phyloP scores from a whole-genome alignment of 2,888 invertebrate genomes.

The Himalopsyche tibetana region DNA sequence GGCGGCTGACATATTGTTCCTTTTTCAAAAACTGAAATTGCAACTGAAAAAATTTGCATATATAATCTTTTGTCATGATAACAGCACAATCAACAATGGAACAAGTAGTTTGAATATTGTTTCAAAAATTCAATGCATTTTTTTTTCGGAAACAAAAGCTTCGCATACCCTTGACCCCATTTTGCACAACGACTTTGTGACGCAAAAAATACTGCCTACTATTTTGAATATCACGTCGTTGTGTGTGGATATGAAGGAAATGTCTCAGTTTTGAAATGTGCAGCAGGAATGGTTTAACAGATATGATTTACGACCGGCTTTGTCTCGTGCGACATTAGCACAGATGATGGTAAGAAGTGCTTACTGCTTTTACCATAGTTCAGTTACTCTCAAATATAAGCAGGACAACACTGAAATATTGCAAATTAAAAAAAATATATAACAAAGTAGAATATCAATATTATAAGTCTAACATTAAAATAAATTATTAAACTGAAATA shows the following conservation, averaged over 20 bases:
- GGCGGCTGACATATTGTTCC: too few species aligned
- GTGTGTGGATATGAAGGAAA: conserved; percentile 23
- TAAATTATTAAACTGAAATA: too few species aligned
- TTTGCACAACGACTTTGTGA: conserved; percentile 4
- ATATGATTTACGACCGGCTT: conserved; percentile 22
- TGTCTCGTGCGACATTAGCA: conserved; percentile 42
- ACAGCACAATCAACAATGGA: not conserved
- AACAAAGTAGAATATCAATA: too few species aligned
- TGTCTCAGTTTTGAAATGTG: conserved; percentile 36
- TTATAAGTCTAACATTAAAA: too few species aligned
- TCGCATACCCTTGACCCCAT: conserved; percentile 15
- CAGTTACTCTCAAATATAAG: not conserved
- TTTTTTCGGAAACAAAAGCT: conserved; percentile 3
- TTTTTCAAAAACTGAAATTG: too few species aligned
- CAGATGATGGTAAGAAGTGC: conserved; percentile 38
- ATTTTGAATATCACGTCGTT: conserved; percentile 23
- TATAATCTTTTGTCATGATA: conserved; percentile 1
- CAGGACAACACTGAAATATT: too few species aligned
- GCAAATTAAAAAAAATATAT: too few species aligned
- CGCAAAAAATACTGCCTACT: conserved; percentile 29
- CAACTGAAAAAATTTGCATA: not conserved
- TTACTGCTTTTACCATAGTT: conserved; percentile 13
- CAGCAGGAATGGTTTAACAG: conserved; percentile 16
- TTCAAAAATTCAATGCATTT: conserved; percentile 10
- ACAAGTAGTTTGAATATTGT: conserved; percentile 12